Evolutionary conservation across 2,113 vertebrate genomes (phyloP), one percentile per base, ranked within the genome.

Genomic region (Epinephelus lanceolatus): DNA sequence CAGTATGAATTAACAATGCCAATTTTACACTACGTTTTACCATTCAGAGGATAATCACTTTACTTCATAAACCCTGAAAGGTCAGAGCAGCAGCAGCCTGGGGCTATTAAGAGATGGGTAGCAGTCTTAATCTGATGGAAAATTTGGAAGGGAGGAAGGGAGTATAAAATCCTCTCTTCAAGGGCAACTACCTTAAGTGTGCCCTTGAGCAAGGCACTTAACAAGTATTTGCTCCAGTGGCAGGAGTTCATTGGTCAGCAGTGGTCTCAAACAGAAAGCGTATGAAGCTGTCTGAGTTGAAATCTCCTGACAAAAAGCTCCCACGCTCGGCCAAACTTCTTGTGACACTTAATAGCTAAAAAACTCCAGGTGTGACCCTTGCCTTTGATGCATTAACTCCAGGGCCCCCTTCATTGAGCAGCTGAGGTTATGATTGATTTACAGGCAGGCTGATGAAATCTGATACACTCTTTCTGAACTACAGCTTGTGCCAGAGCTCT

Each of bases 371-470:
- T 80, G 66, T 70, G 74, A 71, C 82, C 66, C 73, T 77, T 79
- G 72, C 61, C 84, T 91, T 78, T 65, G 67, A 72, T 69, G 82
- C 75, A 90, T 92, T 92, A 91, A 89, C 88, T 84, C 72, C 5
- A 49, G 49, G 81, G 80, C 61, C 83, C 69, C 63, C 12, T 76
- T 33, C 81, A 90, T 86, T 66, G 86, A 89, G 84, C 71, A 71
- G 51, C 80, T n/a, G 14, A 67, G 79, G 86, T 67, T 76, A 60
- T 88, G 90, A 91, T 91, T 94, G 94, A 93, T 94, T 93, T 89
- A 93, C 91, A 86, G 88, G 86, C 81, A 51, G 70, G 62, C 85
- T 89, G 73, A 85, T 93, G 87, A 88, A 88, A 93, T 94, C 82
- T 88, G 85, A 94, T 91, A 82, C 76, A 84, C 80, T 91, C 71